phyloP scores from a whole-genome alignment of 2,113 vertebrate species.

The Collichthys lucidus region DNA sequence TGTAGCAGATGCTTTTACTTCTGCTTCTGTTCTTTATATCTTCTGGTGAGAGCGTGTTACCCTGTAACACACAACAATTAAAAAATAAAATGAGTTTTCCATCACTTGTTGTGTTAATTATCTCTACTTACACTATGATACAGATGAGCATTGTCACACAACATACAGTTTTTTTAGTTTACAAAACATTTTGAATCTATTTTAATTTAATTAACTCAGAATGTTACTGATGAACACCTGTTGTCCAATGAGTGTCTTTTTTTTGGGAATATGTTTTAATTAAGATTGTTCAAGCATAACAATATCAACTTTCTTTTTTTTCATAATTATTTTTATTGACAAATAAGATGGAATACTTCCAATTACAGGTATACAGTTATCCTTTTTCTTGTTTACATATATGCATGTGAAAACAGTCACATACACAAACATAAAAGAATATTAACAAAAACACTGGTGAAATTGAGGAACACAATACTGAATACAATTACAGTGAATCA shows the following conservation, averaged over 20 bases:
- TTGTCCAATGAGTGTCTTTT: background rate
- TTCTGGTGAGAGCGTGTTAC: slow-evolving; percentile 77
- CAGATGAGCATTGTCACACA: background rate
- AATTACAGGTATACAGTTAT: no score
- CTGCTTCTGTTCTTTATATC: slow-evolving; percentile 85
- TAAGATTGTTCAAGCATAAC: background rate
- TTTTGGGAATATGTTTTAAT: background rate
- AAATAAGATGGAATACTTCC: no score
- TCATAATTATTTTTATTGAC: no score
- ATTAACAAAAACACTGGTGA: no score
- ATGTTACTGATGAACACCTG: background rate
- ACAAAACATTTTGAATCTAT: background rate
- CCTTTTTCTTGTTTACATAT: no score
- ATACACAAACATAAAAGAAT: no score
- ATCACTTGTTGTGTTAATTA: background rate
- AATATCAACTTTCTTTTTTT: background rate
- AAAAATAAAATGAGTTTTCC: background rate
- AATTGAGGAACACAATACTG: no score
- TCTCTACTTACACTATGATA: background rate
- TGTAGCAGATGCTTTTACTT: slow-evolving; percentile 85
- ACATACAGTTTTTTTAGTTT: background rate
- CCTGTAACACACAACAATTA: slow-evolving; percentile 74
- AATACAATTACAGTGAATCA: no score
- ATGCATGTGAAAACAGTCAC: no score
- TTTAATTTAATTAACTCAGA: no score